These are phyloP conservation scores for Osedax frankpressi DNA, from an alignment of 2,888 invertebrate genomes.

Conservation along the genomic window DNA sequence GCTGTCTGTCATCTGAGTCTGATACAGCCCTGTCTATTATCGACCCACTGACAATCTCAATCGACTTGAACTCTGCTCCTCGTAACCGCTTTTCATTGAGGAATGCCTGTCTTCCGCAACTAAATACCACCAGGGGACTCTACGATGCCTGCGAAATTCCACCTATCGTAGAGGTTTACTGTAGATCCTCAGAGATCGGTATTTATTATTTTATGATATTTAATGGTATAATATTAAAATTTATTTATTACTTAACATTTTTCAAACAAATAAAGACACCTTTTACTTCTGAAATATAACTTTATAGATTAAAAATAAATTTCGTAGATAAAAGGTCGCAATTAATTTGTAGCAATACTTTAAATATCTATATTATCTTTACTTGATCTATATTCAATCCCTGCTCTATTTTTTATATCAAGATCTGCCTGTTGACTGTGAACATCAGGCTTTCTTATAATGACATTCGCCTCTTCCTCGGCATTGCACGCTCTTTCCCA, in stretches of 20 bases:
- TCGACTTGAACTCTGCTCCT: slow-evolving; percentile 34
- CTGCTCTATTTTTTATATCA: slow-evolving; percentile 25
- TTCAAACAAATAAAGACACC: too few species aligned
- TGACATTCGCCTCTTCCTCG: slow-evolving; percentile 77
- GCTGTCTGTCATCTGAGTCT: slow-evolving; percentile 74
- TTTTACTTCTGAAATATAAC: too few species aligned
- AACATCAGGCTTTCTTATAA: slow-evolving; percentile 78
- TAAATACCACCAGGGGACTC: slow-evolving; percentile 30
- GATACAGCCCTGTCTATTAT: slow-evolving; percentile 86
- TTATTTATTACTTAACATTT: too few species aligned
- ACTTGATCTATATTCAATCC: too few species aligned
- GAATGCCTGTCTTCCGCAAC: slow-evolving; percentile 11
- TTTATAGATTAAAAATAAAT: too few species aligned
- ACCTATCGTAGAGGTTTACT: slow-evolving; percentile 39
- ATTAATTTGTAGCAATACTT: too few species aligned
- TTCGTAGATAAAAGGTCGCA: too few species aligned
- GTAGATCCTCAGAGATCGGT: too few species aligned
- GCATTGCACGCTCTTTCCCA: slow-evolving; percentile 74
- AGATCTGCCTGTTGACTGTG: slow-evolving; percentile 51
- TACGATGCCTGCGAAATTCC: slow-evolving; percentile 35
- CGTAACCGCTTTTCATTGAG: background rate
- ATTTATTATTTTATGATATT: too few species aligned
- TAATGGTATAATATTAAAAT: too few species aligned
- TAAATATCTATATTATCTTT: too few species aligned
- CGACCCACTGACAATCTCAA: slow-evolving; percentile 55